These are phyloP conservation scores for Sapayoa aenigma DNA, from an alignment of 2,113 vertebrate species.

Conservation along the genomic window DNA sequence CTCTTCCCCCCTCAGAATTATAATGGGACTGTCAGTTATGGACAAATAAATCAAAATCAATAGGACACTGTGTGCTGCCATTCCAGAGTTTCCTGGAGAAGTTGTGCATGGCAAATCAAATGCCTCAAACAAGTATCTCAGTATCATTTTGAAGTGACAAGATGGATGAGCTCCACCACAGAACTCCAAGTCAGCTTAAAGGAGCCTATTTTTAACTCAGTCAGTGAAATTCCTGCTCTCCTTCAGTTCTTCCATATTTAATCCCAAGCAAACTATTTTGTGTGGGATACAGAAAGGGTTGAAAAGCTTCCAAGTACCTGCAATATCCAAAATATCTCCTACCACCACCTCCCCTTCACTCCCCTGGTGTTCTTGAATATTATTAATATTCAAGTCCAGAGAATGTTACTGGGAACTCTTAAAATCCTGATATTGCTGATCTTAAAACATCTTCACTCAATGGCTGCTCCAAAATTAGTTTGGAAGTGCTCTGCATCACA, in stretches of 20 bases:
- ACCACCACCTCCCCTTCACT: background rate
- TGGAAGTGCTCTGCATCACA: background rate
- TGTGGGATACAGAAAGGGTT: background rate
- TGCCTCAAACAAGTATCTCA: background rate
- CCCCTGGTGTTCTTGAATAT: background rate
- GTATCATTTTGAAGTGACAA: background rate
- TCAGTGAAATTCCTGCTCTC: background rate
- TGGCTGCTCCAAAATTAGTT: background rate
- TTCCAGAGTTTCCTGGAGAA: background rate
- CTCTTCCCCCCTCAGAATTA: background rate
- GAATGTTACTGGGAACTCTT: background rate
- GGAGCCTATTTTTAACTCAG: slow-evolving; percentile 13
- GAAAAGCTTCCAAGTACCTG: background rate
- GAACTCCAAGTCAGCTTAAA: slow-evolving; percentile 21
- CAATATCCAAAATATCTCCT: background rate
- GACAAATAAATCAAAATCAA: background rate
- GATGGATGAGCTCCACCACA: slow-evolving; percentile 3
- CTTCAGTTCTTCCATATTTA: background rate
- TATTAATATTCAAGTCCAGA: background rate
- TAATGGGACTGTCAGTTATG: background rate
- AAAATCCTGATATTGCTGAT: background rate
- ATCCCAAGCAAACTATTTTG: background rate
- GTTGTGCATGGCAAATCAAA: background rate
- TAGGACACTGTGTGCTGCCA: background rate
- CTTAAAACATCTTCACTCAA: background rate